Conservation (phyloP, 2,797 vertebrate genomes). For the Urocyon cinereoargenteus region DNA sequence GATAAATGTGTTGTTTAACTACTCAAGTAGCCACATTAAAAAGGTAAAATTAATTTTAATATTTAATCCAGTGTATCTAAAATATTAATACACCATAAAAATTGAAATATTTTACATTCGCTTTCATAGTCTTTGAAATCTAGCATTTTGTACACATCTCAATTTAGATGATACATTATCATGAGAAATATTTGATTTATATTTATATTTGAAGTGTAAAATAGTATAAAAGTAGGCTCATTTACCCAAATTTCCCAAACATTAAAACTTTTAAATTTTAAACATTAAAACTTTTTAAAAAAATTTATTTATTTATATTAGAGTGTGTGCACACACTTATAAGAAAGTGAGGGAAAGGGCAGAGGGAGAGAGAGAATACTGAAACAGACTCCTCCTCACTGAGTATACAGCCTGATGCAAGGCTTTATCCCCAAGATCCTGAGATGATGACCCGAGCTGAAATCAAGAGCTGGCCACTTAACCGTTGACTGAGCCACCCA, state of each 20-base stretch:
- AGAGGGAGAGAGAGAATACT: too few relatives aligned
- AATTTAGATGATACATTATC: slow-evolving; percentile 6
- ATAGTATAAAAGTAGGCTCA: slow-evolving; percentile 29
- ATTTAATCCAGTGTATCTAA: slow-evolving; percentile 30
- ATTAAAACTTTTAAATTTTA: slow-evolving; percentile 45
- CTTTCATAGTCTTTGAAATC: slow-evolving; percentile 26
- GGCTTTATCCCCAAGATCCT: too few relatives aligned
- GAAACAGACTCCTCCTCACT: too few relatives aligned
- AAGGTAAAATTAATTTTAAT: slow-evolving; percentile 35
- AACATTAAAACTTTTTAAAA: not conserved
- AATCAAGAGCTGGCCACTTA: too few relatives aligned
- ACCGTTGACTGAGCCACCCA: not conserved
- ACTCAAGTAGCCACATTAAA: slow-evolving; percentile 13
- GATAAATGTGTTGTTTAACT: not conserved
- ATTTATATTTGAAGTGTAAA: slow-evolving; percentile 40
- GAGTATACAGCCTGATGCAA: too few relatives aligned
- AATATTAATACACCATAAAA: slow-evolving; percentile 35
- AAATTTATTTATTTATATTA: too few relatives aligned
- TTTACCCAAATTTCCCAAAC: not conserved
- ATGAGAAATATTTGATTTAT: slow-evolving; percentile 12
- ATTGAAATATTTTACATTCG: not conserved
- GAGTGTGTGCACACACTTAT: too few relatives aligned
- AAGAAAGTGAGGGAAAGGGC: too few relatives aligned
- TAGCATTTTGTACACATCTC: not conserved
- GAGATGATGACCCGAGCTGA: too few relatives aligned